A percentile compares a stretch with the other conserved stretches of the same genome.
phyloP scores from a whole-genome alignment of 2,113 vertebrate species.

The Pelusios castaneus region DNA sequence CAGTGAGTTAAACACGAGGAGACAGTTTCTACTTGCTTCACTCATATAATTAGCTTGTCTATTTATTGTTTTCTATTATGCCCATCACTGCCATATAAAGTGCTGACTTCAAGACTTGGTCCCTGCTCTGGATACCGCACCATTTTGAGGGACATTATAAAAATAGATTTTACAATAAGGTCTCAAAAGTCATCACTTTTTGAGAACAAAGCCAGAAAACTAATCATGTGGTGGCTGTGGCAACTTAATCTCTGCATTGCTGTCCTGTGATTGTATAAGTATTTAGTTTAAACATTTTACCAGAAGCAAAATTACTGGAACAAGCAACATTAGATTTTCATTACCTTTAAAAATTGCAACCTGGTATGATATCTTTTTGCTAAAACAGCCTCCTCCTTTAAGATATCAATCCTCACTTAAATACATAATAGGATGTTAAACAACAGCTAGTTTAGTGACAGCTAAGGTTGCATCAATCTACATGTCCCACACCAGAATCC shows the following conservation, averaged over 20 bases:
- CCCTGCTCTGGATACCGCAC: background rate
- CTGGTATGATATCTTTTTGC: background rate
- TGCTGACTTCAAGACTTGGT: rapidly evolving
- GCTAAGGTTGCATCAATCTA: background rate
- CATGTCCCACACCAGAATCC: background rate
- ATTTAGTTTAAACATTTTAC: background rate
- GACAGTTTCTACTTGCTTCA: background rate
- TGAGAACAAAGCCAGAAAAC: background rate
- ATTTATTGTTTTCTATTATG: background rate
- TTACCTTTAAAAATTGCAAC: background rate
- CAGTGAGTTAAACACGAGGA: background rate
- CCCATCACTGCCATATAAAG: background rate
- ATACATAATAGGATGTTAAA: background rate
- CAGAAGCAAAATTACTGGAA: background rate
- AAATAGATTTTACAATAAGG: background rate
- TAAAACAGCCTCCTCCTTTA: background rate
- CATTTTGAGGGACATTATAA: background rate
- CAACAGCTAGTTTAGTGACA: background rate
- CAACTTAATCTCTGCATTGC: background rate
- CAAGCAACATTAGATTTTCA: background rate
- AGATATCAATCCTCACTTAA: background rate
- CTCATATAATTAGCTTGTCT: background rate
- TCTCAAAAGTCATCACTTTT: background rate
- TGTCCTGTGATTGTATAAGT: background rate
- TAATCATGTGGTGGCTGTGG: background rate